Percentiles rank a stretch among this genome's conserved stretches.
phyloP scores from a whole-genome alignment of 1,140 invertebrate species.

The Galendromus occidentalis region DNA sequence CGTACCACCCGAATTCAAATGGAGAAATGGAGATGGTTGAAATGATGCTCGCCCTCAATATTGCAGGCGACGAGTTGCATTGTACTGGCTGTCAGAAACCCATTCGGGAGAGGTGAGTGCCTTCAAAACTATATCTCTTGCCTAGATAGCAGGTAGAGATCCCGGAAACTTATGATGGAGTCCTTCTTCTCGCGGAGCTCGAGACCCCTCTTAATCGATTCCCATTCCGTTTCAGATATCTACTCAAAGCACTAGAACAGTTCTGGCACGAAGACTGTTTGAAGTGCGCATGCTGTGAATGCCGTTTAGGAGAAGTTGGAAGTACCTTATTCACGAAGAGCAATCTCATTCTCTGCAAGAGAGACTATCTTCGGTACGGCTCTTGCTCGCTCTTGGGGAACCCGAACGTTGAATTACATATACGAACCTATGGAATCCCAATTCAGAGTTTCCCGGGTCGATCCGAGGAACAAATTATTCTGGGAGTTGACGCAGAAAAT shows the following conservation, averaged over 20 bases:
- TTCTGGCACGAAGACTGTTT: conserved; percentile 86
- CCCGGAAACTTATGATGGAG: too few relatives aligned
- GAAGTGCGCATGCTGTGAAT: conserved; percentile 79
- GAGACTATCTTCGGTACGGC: conserved; percentile 69
- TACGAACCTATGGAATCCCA: too few relatives aligned
- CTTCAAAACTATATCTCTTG: not conserved
- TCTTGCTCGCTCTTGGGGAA: too few relatives aligned
- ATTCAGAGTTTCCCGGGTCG: too few relatives aligned
- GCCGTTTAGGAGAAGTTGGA: conserved; percentile 68
- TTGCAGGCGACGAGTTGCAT: not conserved
- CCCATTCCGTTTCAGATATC: conserved; percentile 24
- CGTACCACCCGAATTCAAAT: too few relatives aligned
- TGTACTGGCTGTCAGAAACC: conserved; percentile 33
- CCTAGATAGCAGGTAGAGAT: not conserved
- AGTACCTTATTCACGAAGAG: conserved; percentile 79
- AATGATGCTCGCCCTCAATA: too few relatives aligned
- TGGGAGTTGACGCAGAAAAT: too few relatives aligned
- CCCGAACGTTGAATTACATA: too few relatives aligned
- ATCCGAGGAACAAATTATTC: too few relatives aligned
- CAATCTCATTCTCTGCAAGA: conserved; percentile 74
- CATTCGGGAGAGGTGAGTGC: conserved; percentile 29
- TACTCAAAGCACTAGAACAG: conserved; percentile 46
- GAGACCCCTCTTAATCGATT: too few relatives aligned
- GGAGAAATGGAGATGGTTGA: too few relatives aligned
- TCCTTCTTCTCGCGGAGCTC: too few relatives aligned